Evolutionary conservation across 1,140 invertebrate genomes (phyloP).

Genomic region (Cherax quadricarinatus): DNA sequence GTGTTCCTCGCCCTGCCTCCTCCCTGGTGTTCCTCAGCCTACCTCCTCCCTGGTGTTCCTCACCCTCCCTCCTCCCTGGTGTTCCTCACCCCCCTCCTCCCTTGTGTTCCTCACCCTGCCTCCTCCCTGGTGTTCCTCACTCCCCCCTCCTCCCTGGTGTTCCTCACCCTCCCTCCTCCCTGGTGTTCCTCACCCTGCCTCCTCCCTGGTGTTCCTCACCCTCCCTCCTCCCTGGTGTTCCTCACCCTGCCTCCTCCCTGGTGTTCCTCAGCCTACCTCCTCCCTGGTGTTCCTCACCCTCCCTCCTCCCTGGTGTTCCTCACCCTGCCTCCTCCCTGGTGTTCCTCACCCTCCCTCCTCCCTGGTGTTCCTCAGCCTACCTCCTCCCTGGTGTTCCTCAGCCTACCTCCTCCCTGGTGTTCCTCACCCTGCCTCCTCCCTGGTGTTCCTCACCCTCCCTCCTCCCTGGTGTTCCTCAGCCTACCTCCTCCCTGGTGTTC

Average conservation of each 20-base stretch:
- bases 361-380: neutral
- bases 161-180: neutral
- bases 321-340: too few relatives aligned
- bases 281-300: neutral
- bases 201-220: slow-evolving; percentile 1
- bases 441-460: neutral
- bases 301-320: too few relatives aligned
- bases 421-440: too few relatives aligned
- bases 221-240: neutral
- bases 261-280: too few relatives aligned
- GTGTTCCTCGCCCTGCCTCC: neutral
- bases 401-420: neutral
- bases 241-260: neutral
- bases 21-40: neutral
- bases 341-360: too few relatives aligned
- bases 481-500: neutral
- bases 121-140: too few relatives aligned
- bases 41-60: neutral
- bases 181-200: neutral
- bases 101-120: neutral
- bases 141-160: too few relatives aligned
- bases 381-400: neutral
- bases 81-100: neutral
- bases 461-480: too few relatives aligned
- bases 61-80: neutral